phyloP scores from a whole-genome alignment of 2,797 vertebrate genomes.

The Siniperca obscura region DNA sequence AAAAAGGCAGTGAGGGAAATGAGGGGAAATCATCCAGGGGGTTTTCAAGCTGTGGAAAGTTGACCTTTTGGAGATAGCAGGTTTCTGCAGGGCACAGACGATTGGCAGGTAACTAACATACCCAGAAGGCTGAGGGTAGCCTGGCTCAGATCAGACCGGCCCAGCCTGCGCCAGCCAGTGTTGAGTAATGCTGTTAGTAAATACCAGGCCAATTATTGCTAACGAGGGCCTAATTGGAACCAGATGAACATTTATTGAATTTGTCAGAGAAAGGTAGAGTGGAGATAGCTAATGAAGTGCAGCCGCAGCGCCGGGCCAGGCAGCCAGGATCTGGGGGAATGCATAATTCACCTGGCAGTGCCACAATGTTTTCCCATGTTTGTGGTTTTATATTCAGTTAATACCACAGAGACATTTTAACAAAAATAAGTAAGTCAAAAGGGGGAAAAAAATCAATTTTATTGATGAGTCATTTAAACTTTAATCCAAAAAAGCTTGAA shows the following conservation, averaged over 20 bases:
- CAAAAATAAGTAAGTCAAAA: neutral
- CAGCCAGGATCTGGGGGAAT: conserved; percentile 36
- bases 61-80: conserved; percentile 46
- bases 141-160: conserved; percentile 57
- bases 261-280: conserved; percentile 81
- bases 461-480: conserved; percentile 16
- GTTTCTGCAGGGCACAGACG: conserved; percentile 40
- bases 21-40: neutral
- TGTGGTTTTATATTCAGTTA: conserved; percentile 48
- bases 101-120: conserved; percentile 62
- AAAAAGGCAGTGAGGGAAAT: neutral
- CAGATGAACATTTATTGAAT: conserved; percentile 84
- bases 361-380: conserved; percentile 47
- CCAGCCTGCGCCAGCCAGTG: conserved; percentile 64
- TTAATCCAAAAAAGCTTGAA: neutral
- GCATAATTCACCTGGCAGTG: conserved; percentile 60
- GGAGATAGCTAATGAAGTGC: conserved; percentile 75
- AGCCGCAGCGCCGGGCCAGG: conserved; percentile 50
- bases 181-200: conserved; percentile 83
- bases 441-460: neutral
- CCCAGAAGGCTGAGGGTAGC: conserved; percentile 48
- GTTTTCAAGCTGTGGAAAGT: conserved; percentile 21
- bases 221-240: conserved; percentile 80
- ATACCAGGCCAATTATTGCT: conserved; percentile 82
- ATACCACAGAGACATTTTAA: conserved; percentile 4